Percentiles rank a stretch among this genome's conserved stretches.
phyloP scores from a whole-genome alignment of 1,140 invertebrate genomes.

The Procambarus clarkii region DNA sequence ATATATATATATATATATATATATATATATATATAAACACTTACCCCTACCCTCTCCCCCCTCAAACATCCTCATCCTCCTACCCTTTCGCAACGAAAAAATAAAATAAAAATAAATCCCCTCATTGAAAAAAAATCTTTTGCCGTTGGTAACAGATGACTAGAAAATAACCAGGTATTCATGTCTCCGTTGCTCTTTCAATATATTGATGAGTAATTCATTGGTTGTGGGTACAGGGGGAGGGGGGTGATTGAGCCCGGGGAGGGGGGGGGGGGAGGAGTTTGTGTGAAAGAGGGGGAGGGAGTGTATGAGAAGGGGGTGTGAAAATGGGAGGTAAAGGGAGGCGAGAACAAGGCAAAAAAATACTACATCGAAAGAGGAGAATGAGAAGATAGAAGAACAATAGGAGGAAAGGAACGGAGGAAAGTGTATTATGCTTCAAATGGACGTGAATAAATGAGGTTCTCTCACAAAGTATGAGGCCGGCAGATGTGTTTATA shows the following conservation, averaged over 20 bases:
- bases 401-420: too few relatives aligned
- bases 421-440: too few relatives aligned
- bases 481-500: too few relatives aligned
- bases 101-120: too few relatives aligned
- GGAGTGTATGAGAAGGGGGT: background rate
- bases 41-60: background rate
- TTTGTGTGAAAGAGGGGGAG: background rate
- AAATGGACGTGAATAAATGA: too few relatives aligned
- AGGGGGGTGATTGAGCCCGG: background rate
- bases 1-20: too few relatives aligned
- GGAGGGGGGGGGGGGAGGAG: background rate
- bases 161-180: constrained; percentile 54
- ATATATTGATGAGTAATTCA: constrained; percentile 57
- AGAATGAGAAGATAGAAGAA: too few relatives aligned
- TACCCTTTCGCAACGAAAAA: background rate
- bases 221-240: background rate
- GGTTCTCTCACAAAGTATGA: too few relatives aligned
- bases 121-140: constrained; percentile 34
- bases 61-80: background rate
- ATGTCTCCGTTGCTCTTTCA: constrained; percentile 58
- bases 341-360: background rate
- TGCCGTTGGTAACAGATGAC: constrained; percentile 61
- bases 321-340: background rate
- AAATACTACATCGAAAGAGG: too few relatives aligned
- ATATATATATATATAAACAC: background rate